Base-by-base conservation (phyloP, 2,113 vertebrate species). In the Rhynchomys soricoides region DNA sequence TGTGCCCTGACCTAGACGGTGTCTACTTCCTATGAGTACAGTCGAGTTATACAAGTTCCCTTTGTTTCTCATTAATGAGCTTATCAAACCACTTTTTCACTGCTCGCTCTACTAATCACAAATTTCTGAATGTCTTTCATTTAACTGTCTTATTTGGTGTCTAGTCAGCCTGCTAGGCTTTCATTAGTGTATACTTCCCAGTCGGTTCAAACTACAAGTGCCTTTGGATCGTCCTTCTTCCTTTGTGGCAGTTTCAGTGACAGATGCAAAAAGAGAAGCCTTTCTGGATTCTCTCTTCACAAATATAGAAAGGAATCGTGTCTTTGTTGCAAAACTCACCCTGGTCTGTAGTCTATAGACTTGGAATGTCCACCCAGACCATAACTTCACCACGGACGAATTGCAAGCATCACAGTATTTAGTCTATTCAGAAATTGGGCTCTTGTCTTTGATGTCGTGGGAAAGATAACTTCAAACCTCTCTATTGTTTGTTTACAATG, bases 121-220 rank as follows among this genome's bases (percentile, higher is more conserved):
- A 62, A 70, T 90, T 93, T 45, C 50, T 29, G 22, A 94, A 22
- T 75, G 62, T 59, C 37, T 91, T 91, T 86, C 75, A 86, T 21
- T 59, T 74, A 90, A 75, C 75, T 96, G 2, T 70, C 48, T 78
- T 73, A 5, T 17, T 89, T 79, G 24, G 89, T 94, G 37, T 94
- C 26, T 77, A 64, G 50, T 81, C 13, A 19, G 64, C 7, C 45
- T 78, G 1, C 13, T 59, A 19, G 13, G 22, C 88, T 91, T 74
- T 68, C 26, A 57, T n/a, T 88, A 40, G 19, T 52, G 1, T 90
- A 4, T 34, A 5, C 48, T 93, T 92, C 26, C 40, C 29, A 86
- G 1, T 5, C 88, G 95, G 57, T 77, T n/a, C 70, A 22, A 92
- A 85, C 64, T 12, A 15, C 75, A 86, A 19, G 40, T 50, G 43